Percentiles rank a stretch among this genome's conserved stretches.
Evolutionary conservation across 23 tunicate genomes (phyloP).

Genomic region (Clavelina lepadiformis): DNA sequence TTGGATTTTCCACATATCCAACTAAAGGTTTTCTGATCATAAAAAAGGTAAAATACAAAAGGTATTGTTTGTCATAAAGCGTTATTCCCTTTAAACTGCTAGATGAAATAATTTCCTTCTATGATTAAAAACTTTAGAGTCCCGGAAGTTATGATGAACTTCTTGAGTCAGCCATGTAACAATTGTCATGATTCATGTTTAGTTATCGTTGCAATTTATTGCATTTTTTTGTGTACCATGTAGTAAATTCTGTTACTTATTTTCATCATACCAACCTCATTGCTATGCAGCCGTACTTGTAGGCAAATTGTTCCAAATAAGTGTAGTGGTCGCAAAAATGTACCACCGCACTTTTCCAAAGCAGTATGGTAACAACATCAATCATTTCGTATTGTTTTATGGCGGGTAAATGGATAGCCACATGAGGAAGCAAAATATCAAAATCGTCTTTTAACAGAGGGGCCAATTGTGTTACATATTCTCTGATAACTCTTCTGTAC

Average conservation of each 20-base stretch:
- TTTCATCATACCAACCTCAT: conserved; percentile 38
- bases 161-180: no score
- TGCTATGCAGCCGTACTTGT: conserved; percentile 50
- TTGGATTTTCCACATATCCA: background rate
- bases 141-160: no score
- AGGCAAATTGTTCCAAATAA: conserved; percentile 30
- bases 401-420: conserved; percentile 28
- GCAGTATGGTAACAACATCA: conserved; percentile 36
- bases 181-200: no score
- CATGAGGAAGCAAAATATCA: conserved; percentile 10
- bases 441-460: conserved; percentile 30
- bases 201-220: no score
- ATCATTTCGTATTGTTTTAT: conserved; percentile 7
- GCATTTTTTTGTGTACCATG: no score
- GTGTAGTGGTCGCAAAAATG: conserved; percentile 45
- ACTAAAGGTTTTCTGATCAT: no score
- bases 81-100: no score
- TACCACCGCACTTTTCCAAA: conserved; percentile 53
- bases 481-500: conserved; percentile 34
- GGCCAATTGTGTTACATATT: conserved; percentile 23
- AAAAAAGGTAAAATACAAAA: no score
- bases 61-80: no score
- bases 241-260: no score
- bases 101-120: no score
- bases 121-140: no score